Evolutionary conservation across 2,113 vertebrate species (phyloP).

Genomic region (Tachuris rubrigastra): DNA sequence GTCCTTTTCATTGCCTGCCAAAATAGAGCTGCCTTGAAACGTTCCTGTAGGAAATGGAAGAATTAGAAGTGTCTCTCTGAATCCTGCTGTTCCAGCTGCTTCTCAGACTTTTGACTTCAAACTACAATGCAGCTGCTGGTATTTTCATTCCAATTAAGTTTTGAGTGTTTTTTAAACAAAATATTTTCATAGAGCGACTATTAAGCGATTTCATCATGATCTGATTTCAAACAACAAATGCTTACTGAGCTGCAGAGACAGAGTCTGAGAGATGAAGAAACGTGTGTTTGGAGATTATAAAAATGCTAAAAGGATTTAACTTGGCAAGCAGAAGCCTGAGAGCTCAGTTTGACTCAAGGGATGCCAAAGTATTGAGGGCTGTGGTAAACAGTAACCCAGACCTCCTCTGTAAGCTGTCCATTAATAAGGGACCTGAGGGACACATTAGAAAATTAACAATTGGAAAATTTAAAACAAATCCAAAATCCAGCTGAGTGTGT

Average conservation of each 20-base stretch:
- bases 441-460: conserved; percentile 56
- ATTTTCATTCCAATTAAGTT: conserved; percentile 63
- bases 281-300: conserved; percentile 53
- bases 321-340: conserved; percentile 40
- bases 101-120: conserved; percentile 6
- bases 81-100: conserved; percentile 43
- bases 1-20: conserved; percentile 43
- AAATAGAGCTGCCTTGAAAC: not conserved
- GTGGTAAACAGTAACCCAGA: conserved; percentile 53
- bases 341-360: not conserved
- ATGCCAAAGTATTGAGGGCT: conserved; percentile 48
- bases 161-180: conserved; percentile 64
- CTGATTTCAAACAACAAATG: conserved; percentile 45
- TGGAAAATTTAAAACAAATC: conserved; percentile 21
- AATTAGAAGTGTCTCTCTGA: not conserved
- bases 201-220: conserved; percentile 56
- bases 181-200: conserved; percentile 29
- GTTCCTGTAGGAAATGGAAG: not conserved
- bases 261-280: not conserved
- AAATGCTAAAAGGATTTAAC: conserved; percentile 49
- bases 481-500: not conserved
- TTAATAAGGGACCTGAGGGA: conserved; percentile 44
- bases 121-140: conserved; percentile 50
- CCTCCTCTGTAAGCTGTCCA: conserved; percentile 38
- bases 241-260: not conserved